Evolutionary conservation across 2,888 invertebrate genomes (phyloP), one percentile per base, ranked within the genome.

Genomic region (Volucella zonaria): DNA sequence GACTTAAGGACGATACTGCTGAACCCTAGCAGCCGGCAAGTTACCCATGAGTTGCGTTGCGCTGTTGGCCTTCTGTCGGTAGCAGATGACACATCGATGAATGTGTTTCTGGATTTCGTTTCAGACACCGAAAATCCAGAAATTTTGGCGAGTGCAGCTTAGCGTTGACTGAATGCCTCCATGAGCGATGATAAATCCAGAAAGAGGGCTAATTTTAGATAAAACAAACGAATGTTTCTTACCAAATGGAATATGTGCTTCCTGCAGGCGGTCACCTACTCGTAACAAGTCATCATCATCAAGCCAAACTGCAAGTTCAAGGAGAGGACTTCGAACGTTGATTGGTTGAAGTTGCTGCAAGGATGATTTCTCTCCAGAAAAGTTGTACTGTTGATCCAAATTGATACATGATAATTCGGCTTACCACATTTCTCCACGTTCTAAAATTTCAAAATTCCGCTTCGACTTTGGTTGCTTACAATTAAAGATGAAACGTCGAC

Each of bases 221-320:
- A n/a, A n/a, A n/a, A n/a, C 62, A 62, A 8, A 62, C 45, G 14
- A 15, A 45, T 61, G 12, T 45, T 47, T 61, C 47, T 47, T 47
- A 61, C 61, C 61, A 61, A 61, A 61, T 38, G 11, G 45, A 3
- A 61, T 61, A 45, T 45, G 18, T 18, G 18, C 61, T 61, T 61
- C 61, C 38, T 61, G 45, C n/a, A 61, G 47, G 31, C 49, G 31
- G 62, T 47, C 62, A n/a, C 62, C 40, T 31, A 66, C 51, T 66
- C 64, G n/a, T n/a, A n/a, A n/a, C 40, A 66, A 51, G 38, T 38
- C n/a, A n/a, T 49, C 51, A 11, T 47, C 38, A 40, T 51, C 49
- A 14, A 66, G 14, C 51, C 64, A 66, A 40, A 66, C 64, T 40
- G 14, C 49, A 66, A 31, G n/a, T n/a, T n/a, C n/a, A n/a, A n/a